A percentile compares a stretch with the other conserved stretches of the same genome.
Evolutionary conservation across 2,113 vertebrate species (phyloP).

Genomic region (Pristiophorus japonicus): DNA sequence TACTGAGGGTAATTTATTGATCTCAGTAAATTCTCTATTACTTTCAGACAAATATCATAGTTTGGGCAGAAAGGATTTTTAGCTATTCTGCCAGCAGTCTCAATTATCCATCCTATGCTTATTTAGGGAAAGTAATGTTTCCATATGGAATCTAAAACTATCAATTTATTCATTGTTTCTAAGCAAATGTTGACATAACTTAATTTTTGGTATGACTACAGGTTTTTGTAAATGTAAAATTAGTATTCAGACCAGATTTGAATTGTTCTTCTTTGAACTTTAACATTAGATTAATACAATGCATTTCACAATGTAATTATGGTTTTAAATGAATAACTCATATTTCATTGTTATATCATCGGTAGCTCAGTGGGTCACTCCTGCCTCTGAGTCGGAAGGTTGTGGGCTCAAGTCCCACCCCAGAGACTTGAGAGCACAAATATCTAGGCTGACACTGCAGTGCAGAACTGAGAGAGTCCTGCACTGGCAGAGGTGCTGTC

Average conservation of each 20-base stretch:
- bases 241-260: not conserved
- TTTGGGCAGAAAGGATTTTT: not conserved
- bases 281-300: not conserved
- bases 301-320: slow-evolving; percentile 4
- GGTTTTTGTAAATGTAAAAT: not conserved
- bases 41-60: not conserved
- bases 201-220: not conserved
- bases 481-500: too few species aligned
- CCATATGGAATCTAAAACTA: not conserved
- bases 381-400: too few species aligned
- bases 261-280: not conserved
- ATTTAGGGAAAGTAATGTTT: not conserved
- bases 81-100: not conserved
- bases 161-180: not conserved
- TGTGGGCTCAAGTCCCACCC: too few species aligned
- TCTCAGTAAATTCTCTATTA: not conserved
- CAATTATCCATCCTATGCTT: not conserved
- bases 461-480: too few species aligned
- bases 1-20: not conserved
- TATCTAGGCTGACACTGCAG: too few species aligned
- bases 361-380: too few species aligned
- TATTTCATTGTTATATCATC: not conserved
- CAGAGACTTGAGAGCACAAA: too few species aligned
- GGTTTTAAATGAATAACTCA: not conserved
- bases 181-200: not conserved